Conservation (phyloP, 1,140 invertebrate genomes). For the Diorhabda elongata region DNA sequence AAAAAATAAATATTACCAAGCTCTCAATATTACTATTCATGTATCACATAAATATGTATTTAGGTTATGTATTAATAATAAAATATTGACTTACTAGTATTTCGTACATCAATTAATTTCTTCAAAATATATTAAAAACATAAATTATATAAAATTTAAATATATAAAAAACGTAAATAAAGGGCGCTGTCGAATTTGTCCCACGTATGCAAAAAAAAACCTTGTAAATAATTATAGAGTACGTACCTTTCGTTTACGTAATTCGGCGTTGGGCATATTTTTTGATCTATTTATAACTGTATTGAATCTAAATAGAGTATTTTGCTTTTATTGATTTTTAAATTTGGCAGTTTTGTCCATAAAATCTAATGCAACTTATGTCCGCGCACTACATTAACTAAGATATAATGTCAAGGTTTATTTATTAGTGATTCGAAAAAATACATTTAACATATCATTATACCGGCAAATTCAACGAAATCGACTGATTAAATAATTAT, state of each 20-base stretch:
- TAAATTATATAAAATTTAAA: not conserved
- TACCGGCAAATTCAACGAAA: too few relatives aligned
- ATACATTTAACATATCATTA: too few relatives aligned
- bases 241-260: conserved; percentile 33
- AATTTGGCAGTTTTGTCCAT: not conserved
- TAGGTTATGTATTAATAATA: not conserved
- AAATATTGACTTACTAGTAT: conserved; percentile 14
- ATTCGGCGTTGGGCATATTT: conserved; percentile 30
- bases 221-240: conserved; percentile 4
- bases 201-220: not conserved
- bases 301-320: not conserved
- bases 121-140: conserved; percentile 3
- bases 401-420: too few relatives aligned
- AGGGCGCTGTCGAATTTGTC: not conserved
- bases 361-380: not conserved
- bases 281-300: not conserved
- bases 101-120: not conserved
- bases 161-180: not conserved
- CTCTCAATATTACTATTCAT: too few relatives aligned
- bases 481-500: too few relatives aligned
- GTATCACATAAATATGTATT: too few relatives aligned
- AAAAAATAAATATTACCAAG: too few relatives aligned
- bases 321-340: not conserved
- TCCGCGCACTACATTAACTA: not conserved
- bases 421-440: too few relatives aligned